Conservation (phyloP, 2,797 vertebrate genomes). For the Enteromius anoplus region DNA sequence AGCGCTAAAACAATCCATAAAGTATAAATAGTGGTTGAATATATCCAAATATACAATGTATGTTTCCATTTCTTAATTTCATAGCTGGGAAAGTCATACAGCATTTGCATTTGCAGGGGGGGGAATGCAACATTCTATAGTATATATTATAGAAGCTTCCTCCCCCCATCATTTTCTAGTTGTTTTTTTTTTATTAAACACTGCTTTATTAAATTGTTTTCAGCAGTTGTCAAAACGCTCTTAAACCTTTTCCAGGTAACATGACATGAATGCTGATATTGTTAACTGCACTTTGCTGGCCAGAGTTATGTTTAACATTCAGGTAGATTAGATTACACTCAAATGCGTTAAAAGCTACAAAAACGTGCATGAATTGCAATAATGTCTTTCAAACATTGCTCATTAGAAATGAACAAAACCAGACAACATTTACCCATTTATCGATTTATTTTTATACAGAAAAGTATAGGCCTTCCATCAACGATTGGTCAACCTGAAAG, state of each 20-base stretch:
- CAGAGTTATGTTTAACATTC: not conserved
- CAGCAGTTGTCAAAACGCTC: not conserved
- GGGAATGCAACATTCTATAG: not conserved
- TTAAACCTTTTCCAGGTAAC: not conserved
- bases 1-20: not conserved
- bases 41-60: not conserved
- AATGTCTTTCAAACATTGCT: not conserved
- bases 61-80: not conserved
- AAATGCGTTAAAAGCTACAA: not conserved
- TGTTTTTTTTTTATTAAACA: not conserved
- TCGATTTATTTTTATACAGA: conserved; percentile 41
- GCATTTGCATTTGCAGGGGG: not conserved
- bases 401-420: not conserved
- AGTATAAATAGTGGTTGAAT: not conserved
- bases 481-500: conserved; percentile 16
- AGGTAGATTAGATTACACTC: not conserved
- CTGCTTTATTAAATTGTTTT: not conserved
- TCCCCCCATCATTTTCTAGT: not conserved
- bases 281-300: not conserved
- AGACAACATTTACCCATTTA: not conserved
- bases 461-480: conserved; percentile 39
- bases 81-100: not conserved
- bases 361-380: not conserved
- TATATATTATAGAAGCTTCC: not conserved
- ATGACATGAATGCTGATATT: not conserved